Conservation (phyloP, 2,888 invertebrate genomes). For the Mactromeris polynyma region DNA sequence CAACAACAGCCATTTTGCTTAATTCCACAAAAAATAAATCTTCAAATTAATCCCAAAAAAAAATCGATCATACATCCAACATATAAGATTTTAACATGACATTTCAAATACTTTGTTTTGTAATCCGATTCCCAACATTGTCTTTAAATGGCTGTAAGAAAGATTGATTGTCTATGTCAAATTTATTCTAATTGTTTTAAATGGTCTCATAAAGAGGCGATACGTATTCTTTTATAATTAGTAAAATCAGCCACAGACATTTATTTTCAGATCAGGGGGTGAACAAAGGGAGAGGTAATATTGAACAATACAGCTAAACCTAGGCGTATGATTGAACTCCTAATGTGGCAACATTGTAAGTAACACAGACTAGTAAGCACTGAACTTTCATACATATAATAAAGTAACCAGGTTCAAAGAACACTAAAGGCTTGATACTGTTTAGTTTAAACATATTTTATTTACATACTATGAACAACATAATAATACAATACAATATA, state of each 20-base stretch:
- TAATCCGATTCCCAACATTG: background rate
- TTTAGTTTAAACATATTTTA: too few species aligned
- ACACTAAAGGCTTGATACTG: too few species aligned
- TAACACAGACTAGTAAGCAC: too few species aligned
- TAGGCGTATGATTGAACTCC: too few species aligned
- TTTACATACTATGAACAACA: too few species aligned
- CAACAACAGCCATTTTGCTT: constrained; percentile 49
- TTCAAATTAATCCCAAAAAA: background rate
- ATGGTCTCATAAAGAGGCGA: background rate
- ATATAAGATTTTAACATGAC: background rate
- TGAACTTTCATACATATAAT: too few species aligned
- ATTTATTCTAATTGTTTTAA: constrained; percentile 1
- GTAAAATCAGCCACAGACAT: background rate
- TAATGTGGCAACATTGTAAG: too few species aligned
- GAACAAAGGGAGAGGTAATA: background rate
- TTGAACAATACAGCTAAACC: too few species aligned
- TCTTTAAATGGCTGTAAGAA: background rate
- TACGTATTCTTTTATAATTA: background rate
- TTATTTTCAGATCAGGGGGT: background rate
- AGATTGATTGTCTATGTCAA: background rate
- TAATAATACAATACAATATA: too few species aligned
- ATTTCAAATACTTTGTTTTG: constrained; percentile 6
- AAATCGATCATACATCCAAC: background rate
- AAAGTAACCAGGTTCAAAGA: too few species aligned
- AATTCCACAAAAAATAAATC: background rate